A percentile compares a stretch with the other conserved stretches of the same genome.
These are phyloP conservation scores for Erythrolamprus reginae DNA, from an alignment of 2,113 vertebrate genomes.

Conservation along the genomic window DNA sequence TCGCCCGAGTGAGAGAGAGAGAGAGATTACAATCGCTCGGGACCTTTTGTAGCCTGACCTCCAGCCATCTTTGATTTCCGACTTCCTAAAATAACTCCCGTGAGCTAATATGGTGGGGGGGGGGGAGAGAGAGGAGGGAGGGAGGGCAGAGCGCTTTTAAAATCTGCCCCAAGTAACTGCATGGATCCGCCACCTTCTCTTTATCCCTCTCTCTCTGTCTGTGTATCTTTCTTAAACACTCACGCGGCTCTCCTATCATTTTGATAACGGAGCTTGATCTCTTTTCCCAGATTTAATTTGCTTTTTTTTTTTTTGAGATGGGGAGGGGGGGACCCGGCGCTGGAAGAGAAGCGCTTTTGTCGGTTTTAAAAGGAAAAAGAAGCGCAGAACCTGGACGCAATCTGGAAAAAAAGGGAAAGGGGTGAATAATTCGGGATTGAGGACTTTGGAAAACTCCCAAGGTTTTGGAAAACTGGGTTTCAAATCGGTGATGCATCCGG, in stretches of 20 bases:
- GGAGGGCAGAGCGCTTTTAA: not conserved
- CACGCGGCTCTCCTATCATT: not conserved
- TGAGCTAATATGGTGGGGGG: constrained; percentile 54
- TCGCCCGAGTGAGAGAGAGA: too few relatives aligned
- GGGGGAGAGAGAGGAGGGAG: constrained; percentile 20
- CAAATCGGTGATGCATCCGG: not conserved
- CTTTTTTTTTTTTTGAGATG: too few relatives aligned
- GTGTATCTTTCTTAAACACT: fast-evolving
- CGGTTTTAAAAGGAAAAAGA: too few relatives aligned
- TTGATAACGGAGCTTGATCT: not conserved
- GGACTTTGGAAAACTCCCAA: not conserved
- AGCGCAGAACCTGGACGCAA: not conserved
- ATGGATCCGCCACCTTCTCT: not conserved
- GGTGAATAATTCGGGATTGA: not conserved
- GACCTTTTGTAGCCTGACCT: constrained; percentile 79
- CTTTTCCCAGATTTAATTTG: fast-evolving
- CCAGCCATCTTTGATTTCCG: constrained; percentile 84
- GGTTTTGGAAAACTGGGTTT: not conserved
- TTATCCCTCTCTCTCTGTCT: not conserved
- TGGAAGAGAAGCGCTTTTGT: not conserved
- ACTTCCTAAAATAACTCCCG: constrained; percentile 78
- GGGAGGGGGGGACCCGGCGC: not conserved
- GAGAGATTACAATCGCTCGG: constrained; percentile 64
- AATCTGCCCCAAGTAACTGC: not conserved
- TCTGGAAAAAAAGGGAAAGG: not conserved